phyloP scores from a whole-genome alignment of 2,888 invertebrate species.

The Macaria liturata region DNA sequence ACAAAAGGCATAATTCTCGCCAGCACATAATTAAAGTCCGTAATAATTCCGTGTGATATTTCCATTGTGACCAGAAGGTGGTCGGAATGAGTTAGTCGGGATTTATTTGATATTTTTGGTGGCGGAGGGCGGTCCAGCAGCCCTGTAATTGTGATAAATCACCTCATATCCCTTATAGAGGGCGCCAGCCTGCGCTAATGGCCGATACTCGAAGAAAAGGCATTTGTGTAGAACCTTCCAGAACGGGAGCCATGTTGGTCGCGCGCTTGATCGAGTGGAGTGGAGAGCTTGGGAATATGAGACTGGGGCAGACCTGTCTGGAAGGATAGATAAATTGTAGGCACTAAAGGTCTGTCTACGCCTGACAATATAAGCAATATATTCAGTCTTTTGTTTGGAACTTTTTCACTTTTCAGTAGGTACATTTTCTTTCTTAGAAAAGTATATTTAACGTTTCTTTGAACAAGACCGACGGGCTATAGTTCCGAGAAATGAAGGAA shows the following conservation, averaged over 20 bases:
- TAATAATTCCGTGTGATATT: conserved; percentile 28
- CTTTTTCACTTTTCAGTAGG: too few relatives aligned
- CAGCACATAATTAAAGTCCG: conserved; percentile 25
- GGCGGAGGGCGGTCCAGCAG: conserved; percentile 43
- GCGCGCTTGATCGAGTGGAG: not conserved
- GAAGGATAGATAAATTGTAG: too few relatives aligned
- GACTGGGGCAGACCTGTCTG: too few relatives aligned
- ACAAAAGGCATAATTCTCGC: conserved; percentile 23
- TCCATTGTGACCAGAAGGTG: conserved; percentile 30
- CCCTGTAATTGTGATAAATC: conserved; percentile 78
- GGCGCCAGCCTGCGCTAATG: conserved; percentile 72
- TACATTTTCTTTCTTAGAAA: too few relatives aligned
- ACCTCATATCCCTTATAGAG: conserved; percentile 61
- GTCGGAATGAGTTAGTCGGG: conserved; percentile 27
- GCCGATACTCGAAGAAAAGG: conserved; percentile 57
- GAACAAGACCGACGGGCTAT: too few relatives aligned
- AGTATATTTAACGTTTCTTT: too few relatives aligned
- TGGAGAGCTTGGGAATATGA: too few relatives aligned
- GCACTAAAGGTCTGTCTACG: too few relatives aligned
- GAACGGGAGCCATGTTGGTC: conserved; percentile 2
- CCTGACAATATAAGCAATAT: too few relatives aligned
- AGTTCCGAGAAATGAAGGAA: too few relatives aligned
- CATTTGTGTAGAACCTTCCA: conserved; percentile 62
- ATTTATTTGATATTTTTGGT: conserved; percentile 26
- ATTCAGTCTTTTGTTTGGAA: too few relatives aligned